Conservation (phyloP, 2,888 invertebrate species). For the Hedya salicella region DNA sequence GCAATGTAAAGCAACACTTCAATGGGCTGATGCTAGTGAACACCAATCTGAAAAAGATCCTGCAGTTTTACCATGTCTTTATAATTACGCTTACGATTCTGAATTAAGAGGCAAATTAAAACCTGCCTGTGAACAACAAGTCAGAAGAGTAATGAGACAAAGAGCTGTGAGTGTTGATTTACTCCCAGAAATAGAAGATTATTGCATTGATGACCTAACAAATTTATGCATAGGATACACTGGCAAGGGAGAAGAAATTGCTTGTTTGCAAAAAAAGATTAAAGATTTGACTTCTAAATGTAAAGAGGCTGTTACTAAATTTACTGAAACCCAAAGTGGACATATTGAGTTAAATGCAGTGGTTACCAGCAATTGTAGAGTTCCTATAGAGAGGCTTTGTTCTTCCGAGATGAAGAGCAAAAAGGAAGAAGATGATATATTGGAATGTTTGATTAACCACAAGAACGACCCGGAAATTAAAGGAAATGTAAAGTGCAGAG, state of each 20-base stretch:
- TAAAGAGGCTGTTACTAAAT: conserved; percentile 90
- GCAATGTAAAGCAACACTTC: conserved; percentile 91
- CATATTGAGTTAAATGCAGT: conserved; percentile 96
- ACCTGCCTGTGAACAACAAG: conserved; percentile 89
- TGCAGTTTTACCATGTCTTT: conserved; percentile 95
- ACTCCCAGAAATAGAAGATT: conserved; percentile 96
- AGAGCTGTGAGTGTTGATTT: conserved; percentile 96
- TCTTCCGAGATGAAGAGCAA: conserved; percentile 87
- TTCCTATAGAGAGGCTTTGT: conserved; percentile 92
- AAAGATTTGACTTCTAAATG: conserved; percentile 89
- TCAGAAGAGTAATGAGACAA: conserved; percentile 96
- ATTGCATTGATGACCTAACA: conserved; percentile 94
- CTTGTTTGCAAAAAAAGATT: conserved; percentile 94
- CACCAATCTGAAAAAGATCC: conserved; percentile 92
- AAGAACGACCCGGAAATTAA: conserved; percentile 95
- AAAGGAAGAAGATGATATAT: conserved; percentile 93
- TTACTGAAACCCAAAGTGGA: conserved; percentile 95
- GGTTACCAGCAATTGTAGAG: conserved; percentile 92
- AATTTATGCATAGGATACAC: conserved; percentile 92
- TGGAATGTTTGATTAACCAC: conserved; percentile 96
- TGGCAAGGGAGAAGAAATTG: conserved; percentile 96
- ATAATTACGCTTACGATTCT: conserved; percentile 87
- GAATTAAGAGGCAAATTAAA: conserved; percentile 82
- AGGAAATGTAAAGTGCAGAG: conserved; percentile 92
- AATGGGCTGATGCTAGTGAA: conserved; percentile 89